Conservation (phyloP, 2,888 invertebrate species). For the Griposia aprilina region DNA sequence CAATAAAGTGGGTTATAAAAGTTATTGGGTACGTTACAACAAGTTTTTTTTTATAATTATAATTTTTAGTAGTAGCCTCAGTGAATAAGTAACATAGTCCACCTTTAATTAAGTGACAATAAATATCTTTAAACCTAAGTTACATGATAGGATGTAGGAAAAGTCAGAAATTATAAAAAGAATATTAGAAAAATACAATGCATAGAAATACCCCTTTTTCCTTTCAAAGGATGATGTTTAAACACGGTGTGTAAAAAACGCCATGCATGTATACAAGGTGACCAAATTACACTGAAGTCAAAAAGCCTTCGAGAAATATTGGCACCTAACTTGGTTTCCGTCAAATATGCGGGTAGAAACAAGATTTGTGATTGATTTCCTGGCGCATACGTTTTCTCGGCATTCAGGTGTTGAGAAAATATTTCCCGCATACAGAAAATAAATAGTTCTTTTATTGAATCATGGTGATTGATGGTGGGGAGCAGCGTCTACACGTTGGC, state of each 20-base stretch:
- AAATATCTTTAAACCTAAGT: not conserved
- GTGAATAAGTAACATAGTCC: not conserved
- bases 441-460: slow-evolving; percentile 71
- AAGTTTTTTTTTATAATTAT: no score
- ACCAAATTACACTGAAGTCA: slow-evolving; percentile 44
- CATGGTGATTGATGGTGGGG: slow-evolving; percentile 66
- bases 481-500: slow-evolving; percentile 32
- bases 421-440: slow-evolving; percentile 58
- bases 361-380: slow-evolving; percentile 85
- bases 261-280: slow-evolving; percentile 30
- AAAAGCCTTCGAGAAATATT: slow-evolving; percentile 68
- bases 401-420: slow-evolving; percentile 71
- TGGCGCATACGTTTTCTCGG: slow-evolving; percentile 73
- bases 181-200: not conserved
- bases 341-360: slow-evolving; percentile 76
- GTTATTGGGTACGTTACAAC: not conserved
- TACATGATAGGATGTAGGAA: not conserved
- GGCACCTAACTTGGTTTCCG: slow-evolving; percentile 78
- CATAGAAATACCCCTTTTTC: not conserved
- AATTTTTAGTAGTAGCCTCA: not conserved
- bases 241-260: slow-evolving; percentile 17
- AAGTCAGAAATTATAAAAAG: not conserved
- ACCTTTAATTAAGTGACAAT: not conserved
- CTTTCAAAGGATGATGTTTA: slow-evolving; percentile 2
- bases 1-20: slow-evolving; percentile 36